Base-by-base conservation (phyloP, 2,888 invertebrate genomes). In the Eilema sororculum region DNA sequence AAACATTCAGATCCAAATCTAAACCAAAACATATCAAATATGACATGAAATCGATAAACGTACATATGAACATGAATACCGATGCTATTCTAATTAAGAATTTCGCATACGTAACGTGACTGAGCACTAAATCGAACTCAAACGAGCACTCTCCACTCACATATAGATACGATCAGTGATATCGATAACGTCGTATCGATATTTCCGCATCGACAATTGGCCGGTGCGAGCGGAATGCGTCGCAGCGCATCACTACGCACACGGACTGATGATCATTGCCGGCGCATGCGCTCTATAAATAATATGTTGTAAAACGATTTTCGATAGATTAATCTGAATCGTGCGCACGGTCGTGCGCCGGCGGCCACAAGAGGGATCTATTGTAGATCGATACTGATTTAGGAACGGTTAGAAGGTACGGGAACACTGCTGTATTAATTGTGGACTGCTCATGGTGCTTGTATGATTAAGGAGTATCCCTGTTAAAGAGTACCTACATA, bases 251-350 rank as follows among this genome's bases (percentile, higher is more conserved):
- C 94, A 88, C 93, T 94, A 92, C 90, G 90, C 92, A 91, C 90
- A 89, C 92, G 92, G 92, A 93, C 93, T 93, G 95, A 95, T 95
- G 95, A 94, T 95, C 95, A 95, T 95, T 95, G 95, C 92, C 84
- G 88, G 94, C 91, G 94, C 95, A 95, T 94, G 94, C 94, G 91
- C 94, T 93, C 95, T 95, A 95, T 95, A 95, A 95, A 95, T 95
- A 95, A 95, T 95, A 95, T 95, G 94, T 95, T 95, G 95, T 95
- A 95, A 95, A 95, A 95, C 95, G 95, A 95, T 95, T 95, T 95
- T 95, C 95, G 95, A 95, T 95, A 95, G 95, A 95, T 95, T 95
- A 95, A 95, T 95, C 95, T 95, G 95, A 95, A 95, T 95, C 95
- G 95, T 95, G 95, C 90, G 91, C 93, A 86, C 88, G 89, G 93